Percentiles rank a stretch among this genome's conserved stretches.
These are phyloP conservation scores for Ageneiosus marmoratus DNA, from an alignment of 2,113 vertebrate genomes.

Conservation along the genomic window DNA sequence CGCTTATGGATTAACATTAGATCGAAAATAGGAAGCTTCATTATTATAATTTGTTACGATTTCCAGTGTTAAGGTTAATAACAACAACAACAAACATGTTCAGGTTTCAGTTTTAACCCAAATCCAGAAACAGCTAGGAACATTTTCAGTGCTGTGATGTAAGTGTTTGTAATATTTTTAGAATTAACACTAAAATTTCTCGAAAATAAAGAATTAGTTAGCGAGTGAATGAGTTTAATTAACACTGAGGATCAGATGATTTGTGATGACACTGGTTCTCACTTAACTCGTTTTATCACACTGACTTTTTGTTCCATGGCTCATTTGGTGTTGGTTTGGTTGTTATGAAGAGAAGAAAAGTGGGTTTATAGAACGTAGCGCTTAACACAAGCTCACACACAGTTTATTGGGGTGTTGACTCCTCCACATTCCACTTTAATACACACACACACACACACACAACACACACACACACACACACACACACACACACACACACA, in stretches of 20 bases:
- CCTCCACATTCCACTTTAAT: conserved; percentile 68
- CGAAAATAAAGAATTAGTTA: background rate
- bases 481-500: no score
- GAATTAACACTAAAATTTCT: no score
- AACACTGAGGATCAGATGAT: background rate
- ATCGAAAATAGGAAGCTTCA: background rate
- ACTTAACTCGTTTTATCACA: conserved; percentile 5
- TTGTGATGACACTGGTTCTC: background rate
- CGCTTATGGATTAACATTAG: background rate
- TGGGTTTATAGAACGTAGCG: background rate
- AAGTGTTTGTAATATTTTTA: no score
- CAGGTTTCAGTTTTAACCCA: background rate
- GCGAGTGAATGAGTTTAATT: background rate
- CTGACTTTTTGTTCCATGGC: background rate
- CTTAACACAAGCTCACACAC: conserved; percentile 31
- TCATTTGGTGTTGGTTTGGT: conserved; percentile 39
- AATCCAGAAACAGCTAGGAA: background rate
- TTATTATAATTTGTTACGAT: no score
- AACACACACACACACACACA: conserved; percentile 68
- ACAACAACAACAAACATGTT: no score
- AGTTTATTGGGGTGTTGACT: conserved; percentile 62
- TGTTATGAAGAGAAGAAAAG: conserved; percentile 40
- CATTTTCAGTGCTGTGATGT: no score
- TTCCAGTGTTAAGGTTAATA: no score
- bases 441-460: no score